Percentiles rank a stretch among this genome's conserved stretches.
These are phyloP conservation scores for Gymnorhina tibicen DNA, from an alignment of 2,113 vertebrate genomes.

Conservation along the genomic window DNA sequence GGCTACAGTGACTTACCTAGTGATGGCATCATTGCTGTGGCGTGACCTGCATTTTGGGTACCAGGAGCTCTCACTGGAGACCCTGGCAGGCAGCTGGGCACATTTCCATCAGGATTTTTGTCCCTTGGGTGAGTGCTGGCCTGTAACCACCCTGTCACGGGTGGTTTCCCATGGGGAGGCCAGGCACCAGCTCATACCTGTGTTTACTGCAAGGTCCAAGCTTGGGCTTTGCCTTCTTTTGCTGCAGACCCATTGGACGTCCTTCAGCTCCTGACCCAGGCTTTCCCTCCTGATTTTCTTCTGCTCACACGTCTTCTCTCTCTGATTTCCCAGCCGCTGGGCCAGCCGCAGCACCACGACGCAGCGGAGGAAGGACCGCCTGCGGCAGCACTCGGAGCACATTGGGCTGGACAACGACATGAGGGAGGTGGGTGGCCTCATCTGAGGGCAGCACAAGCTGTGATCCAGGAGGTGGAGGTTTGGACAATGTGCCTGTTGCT, in stretches of 20 bases:
- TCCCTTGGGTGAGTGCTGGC: not conserved
- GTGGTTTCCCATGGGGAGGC: not conserved
- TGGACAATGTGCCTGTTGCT: not conserved
- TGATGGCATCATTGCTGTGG: not conserved
- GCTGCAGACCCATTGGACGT: rapidly evolving
- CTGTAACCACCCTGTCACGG: not conserved
- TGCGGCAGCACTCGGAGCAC: constrained; percentile 80
- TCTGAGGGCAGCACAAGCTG: not conserved
- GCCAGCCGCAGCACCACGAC: constrained; percentile 82
- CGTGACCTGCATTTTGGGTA: not conserved
- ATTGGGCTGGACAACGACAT: constrained; percentile 83
- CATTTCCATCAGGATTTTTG: not conserved
- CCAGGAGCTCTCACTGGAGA: not conserved
- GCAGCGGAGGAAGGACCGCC: constrained; percentile 82
- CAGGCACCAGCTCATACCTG: rapidly evolving
- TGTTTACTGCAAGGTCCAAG: rapidly evolving
- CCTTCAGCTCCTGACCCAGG: not conserved
- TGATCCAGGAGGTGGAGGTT: not conserved
- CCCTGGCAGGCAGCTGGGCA: not conserved
- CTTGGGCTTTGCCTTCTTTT: not conserved
- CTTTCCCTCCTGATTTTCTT: not conserved
- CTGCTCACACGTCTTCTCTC: not conserved
- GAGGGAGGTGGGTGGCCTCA: constrained; percentile 79
- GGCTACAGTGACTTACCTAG: not conserved
- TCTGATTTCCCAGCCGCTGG: constrained; percentile 77